A percentile compares a stretch with the other conserved stretches of the same genome.
These are phyloP conservation scores for Austrolebias charrua DNA, from an alignment of 2,797 vertebrate species.

Conservation along the genomic window DNA sequence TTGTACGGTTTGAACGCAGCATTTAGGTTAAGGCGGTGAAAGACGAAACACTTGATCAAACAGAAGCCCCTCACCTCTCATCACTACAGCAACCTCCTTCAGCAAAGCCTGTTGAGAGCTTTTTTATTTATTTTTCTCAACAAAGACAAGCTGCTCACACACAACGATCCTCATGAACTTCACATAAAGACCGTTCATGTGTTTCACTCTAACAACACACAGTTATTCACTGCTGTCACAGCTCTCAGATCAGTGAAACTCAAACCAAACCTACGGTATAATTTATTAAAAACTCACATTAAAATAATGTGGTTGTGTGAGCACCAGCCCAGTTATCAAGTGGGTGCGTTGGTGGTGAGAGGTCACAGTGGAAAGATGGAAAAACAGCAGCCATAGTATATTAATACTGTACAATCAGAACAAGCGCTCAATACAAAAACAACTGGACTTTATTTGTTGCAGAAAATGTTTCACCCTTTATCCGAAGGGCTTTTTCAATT, in stretches of 20 bases:
- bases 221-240: neutral
- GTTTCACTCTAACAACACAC: neutral
- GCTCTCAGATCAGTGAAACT: neutral
- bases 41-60: slow-evolving; percentile 3
- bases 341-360: neutral
- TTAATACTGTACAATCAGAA: too few relatives aligned
- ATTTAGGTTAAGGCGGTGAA: neutral
- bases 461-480: too few relatives aligned
- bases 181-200: slow-evolving; percentile 3
- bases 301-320: too few relatives aligned
- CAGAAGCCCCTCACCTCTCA: slow-evolving; percentile 28
- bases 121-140: slow-evolving; percentile 18
- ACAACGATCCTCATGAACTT: slow-evolving; percentile 12
- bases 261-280: neutral
- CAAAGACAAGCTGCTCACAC: slow-evolving; percentile 20
- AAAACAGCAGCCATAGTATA: neutral
- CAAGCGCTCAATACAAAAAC: too few relatives aligned
- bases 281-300: neutral
- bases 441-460: too few relatives aligned
- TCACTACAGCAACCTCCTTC: slow-evolving; percentile 45
- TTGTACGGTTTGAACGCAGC: neutral
- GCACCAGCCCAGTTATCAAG: neutral
- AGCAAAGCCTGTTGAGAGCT: slow-evolving; percentile 7
- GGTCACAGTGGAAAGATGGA: neutral
- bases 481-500: too few relatives aligned